phyloP scores from a whole-genome alignment of 2,113 vertebrate genomes.

The Thymallus thymallus region DNA sequence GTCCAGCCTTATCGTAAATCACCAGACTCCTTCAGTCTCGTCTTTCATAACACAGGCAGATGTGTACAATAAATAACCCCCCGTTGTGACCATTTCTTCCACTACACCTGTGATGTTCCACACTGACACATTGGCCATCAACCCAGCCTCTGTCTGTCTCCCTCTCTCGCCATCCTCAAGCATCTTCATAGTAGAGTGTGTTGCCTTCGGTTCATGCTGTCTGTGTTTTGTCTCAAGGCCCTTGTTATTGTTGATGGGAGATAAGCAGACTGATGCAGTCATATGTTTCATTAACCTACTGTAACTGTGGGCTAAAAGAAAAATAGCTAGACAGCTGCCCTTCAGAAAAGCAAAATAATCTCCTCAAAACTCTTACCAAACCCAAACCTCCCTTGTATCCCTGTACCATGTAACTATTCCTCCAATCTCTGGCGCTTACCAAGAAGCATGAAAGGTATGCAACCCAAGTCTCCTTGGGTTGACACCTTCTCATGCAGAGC shows the following conservation, averaged over 20 bases:
- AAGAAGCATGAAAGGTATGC: neutral
- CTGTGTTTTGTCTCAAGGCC: neutral
- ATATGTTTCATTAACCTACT: neutral
- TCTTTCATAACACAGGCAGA: slow-evolving; percentile 50
- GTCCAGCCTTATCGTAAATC: slow-evolving; percentile 68
- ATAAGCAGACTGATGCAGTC: neutral
- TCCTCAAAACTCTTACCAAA: neutral
- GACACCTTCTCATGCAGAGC: neutral
- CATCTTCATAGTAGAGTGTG: neutral
- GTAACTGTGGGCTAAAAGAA: neutral
- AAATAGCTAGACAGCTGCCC: neutral
- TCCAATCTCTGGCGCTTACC: neutral
- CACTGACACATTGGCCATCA: slow-evolving; percentile 20
- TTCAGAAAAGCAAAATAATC: neutral
- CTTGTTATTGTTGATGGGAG: neutral
- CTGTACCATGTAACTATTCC: neutral
- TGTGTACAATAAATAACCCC: slow-evolving; percentile 70
- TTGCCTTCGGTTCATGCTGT: neutral
- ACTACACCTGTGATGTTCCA: slow-evolving; percentile 49
- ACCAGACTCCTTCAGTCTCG: slow-evolving; percentile 35
- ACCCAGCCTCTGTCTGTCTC: slow-evolving; percentile 12
- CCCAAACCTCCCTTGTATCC: neutral
- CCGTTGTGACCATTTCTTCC: slow-evolving; percentile 63
- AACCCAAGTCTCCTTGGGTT: neutral
- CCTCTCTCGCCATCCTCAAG: slow-evolving; percentile 8